These are phyloP conservation scores for Temnothorax curvispinosus DNA, from an alignment of 1,140 invertebrate species.

Conservation along the genomic window DNA sequence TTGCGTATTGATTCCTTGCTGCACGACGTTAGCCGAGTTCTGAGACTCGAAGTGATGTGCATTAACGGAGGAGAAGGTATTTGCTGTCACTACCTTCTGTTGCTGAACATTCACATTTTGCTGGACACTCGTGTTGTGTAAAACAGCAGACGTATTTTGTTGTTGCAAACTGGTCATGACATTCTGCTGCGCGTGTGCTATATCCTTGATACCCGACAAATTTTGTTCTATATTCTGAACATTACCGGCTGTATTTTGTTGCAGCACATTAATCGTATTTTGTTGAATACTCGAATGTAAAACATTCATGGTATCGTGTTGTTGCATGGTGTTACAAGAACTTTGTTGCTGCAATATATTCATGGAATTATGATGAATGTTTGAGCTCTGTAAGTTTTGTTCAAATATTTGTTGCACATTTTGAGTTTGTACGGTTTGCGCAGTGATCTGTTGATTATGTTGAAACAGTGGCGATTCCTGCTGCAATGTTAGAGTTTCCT, in stretches of 20 bases:
- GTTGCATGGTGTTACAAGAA: conserved; percentile 71
- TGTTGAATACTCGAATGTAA: conserved; percentile 80
- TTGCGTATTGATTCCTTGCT: conserved; percentile 67
- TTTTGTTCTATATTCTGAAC: conserved; percentile 76
- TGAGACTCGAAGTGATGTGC: conserved; percentile 72
- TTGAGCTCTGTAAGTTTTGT: conserved; percentile 80
- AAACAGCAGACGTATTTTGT: conserved; percentile 74
- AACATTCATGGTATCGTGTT: conserved; percentile 74
- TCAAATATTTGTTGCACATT: conserved; percentile 83
- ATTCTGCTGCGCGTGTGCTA: conserved; percentile 67
- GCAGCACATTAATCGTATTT: conserved; percentile 79
- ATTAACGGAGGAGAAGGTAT: conserved; percentile 70
- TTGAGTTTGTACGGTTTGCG: conserved; percentile 82
- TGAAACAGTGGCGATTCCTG: conserved; percentile 67
- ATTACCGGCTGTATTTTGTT: conserved; percentile 75
- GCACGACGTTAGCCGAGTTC: conserved; percentile 61
- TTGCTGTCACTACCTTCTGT: conserved; percentile 71
- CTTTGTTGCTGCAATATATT: conserved; percentile 76
- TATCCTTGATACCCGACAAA: conserved; percentile 67
- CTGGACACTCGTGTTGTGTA: conserved; percentile 72
- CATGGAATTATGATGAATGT: conserved; percentile 78
- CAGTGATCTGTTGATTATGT: conserved; percentile 79
- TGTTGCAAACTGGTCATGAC: conserved; percentile 74
- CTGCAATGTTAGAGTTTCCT: conserved; percentile 67
- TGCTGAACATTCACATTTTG: conserved; percentile 74